Base-by-base conservation (phyloP, 2,113 vertebrate species). In the Pterocles orientalis region DNA sequence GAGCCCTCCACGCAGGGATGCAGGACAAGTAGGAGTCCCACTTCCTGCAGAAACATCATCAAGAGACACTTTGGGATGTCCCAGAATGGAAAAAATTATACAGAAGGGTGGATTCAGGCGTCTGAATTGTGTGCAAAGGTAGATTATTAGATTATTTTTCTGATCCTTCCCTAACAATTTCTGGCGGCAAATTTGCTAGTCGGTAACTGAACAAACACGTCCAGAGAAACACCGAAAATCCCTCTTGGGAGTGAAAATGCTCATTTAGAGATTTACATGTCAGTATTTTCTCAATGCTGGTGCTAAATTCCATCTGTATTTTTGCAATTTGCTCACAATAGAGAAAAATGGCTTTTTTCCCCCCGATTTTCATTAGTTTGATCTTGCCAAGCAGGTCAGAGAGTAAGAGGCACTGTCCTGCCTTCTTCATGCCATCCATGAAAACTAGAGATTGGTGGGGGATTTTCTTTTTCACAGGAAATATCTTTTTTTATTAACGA, bases 201-300 rank as follows among this genome's bases (percentile, higher is more conserved):
- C 18, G 12, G 6, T 11, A 33, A 31, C 21, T 45, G 14, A 66
- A 62, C 0, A 4, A 72, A 2, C 3, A 3, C 28, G 10, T 14
- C 53, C 29, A 61, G 29, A 65, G n/a, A 28, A 75, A 56, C 18
- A 39, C 3, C 19, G 8, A 58, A 79, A 45, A 85, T 58, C 4
- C 18, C 20, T 47, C 26, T 43, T 71, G 11, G 12, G 54, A 79
- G 14, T 29, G 33, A 51, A 77, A n/a, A 66, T 4, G 2, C 4
- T 57, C 48, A 43, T 43, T 89, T 61, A 15, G 29, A 78, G 4
- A 10, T 28, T 14, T 20, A 48, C 8, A 5, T 19, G 24, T 29
- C 8, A 4, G 29, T 51, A 2, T 73, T 69, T 72, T 65, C 10
- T 86, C 58, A 51, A 7, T 73, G 3, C 7, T 23, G 3, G 9